Conservation (phyloP, 30 jellyfish, hydroid and myxozoan species). For the Pseudorhiza aurosa region DNA sequence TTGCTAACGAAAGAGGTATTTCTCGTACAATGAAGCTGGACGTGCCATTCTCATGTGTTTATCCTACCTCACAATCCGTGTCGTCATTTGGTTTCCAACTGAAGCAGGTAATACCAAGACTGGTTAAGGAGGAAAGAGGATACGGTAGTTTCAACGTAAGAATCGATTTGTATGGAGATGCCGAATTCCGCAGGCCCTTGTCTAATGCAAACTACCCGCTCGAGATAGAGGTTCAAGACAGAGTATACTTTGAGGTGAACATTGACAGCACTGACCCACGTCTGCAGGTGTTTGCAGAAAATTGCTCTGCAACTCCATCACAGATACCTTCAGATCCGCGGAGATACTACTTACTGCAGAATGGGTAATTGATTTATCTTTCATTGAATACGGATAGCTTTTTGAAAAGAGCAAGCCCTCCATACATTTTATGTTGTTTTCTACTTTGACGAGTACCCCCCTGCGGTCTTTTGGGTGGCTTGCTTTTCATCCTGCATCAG, state of each 20-base stretch:
- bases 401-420: too few relatives aligned
- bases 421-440: too few relatives aligned
- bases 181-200: conserved; percentile 45
- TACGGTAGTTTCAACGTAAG: conserved; percentile 67
- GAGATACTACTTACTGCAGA: conserved; percentile 57
- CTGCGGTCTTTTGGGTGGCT: too few relatives aligned
- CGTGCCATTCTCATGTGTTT: conserved; percentile 84
- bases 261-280: conserved; percentile 74
- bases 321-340: conserved; percentile 56
- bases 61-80: conserved; percentile 78
- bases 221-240: conserved; percentile 77
- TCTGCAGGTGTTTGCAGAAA: conserved; percentile 74
- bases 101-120: conserved; percentile 58
- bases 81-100: conserved; percentile 82
- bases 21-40: conserved; percentile 51
- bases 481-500: too few relatives aligned
- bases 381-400: too few relatives aligned
- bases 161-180: conserved; percentile 60
- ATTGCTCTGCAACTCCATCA: conserved; percentile 88
- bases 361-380: conserved; percentile 67
- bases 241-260: conserved; percentile 79
- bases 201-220: conserved; percentile 50
- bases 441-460: too few relatives aligned
- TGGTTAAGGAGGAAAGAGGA: conserved; percentile 80
- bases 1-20: conserved; percentile 40